Percentiles rank a stretch among this genome's conserved stretches.
These are phyloP conservation scores for Aporophyla lueneburgensis DNA, from an alignment of 2,888 invertebrate genomes.

Conservation along the genomic window DNA sequence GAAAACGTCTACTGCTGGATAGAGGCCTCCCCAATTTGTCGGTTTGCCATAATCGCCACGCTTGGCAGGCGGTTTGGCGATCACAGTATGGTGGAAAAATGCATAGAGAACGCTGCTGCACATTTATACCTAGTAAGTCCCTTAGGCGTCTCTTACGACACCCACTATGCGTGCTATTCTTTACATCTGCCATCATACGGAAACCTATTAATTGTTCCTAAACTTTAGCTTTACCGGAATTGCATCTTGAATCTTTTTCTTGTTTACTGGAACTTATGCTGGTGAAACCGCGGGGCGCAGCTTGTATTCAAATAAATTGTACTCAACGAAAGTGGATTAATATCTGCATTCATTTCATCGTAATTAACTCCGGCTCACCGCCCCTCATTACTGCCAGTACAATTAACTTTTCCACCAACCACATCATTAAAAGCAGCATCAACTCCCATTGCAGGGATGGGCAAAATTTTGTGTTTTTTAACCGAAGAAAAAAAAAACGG, in stretches of 20 bases:
- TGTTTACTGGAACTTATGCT: not conserved
- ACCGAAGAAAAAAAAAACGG: no score
- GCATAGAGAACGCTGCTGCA: no score
- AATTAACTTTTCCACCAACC: constrained; percentile 17
- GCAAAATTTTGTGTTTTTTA: not conserved
- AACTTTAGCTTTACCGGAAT: not conserved
- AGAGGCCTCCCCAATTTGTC: no score
- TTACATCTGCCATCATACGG: no score
- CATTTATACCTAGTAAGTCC: no score
- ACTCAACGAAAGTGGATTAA: not conserved
- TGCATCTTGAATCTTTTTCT: not conserved
- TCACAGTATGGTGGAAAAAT: no score
- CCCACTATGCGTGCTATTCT: no score
- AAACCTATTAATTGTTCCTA: not conserved
- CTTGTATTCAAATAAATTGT: not conserved
- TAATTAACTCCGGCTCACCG: constrained; percentile 19
- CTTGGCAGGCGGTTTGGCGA: no score
- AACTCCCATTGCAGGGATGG: not conserved
- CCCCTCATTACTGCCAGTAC: constrained; percentile 11
- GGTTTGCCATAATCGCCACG: no score
- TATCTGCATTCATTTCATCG: constrained; percentile 24
- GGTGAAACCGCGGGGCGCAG: no score
- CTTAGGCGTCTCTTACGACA: no score
- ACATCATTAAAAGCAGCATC: constrained; percentile 38
- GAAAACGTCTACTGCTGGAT: no score